Evolutionary conservation across 1,140 invertebrate genomes (phyloP), one percentile per base, ranked within the genome.

Genomic region (Heliconius congener): DNA sequence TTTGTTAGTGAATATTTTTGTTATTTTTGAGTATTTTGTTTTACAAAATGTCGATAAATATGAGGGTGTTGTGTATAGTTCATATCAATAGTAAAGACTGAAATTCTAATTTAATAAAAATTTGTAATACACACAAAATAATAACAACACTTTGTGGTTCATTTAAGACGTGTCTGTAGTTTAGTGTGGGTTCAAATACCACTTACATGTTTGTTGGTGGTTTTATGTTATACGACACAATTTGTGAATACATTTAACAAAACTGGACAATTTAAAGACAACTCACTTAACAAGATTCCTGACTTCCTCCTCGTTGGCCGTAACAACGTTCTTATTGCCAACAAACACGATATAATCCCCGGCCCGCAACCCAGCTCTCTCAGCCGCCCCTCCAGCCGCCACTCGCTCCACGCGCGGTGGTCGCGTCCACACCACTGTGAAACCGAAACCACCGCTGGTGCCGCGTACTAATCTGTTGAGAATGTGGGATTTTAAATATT

Each of bases 391-490:
- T 9, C 97, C 97, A 0, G 96, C 95, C 84, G 98, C 98, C 2
- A 99, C 97, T 77, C 98, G 94, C 87, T 98, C 98, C 30, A 99
- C 97, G 16, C 97, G 96, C n/a, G 96, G 98, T 23, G 98, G 98
- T 87, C 98, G 96, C 3, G 97, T 98, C 97, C 98, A 98, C 1
- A 98, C 97, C n/a, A 99, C 96, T 6, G 98, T 98, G 94, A 99
- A 99, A 2, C 97, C 97, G 88, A 97, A 98, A 8, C 97, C 96
- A 37, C 95, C 95, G 73, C 96, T 95, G 3, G 95, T 90, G 9
- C 95, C 95, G 46, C 96, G 91, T 9, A 95, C 93, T 72, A 97
- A 84, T 83, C 95, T 95, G 83, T 23, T 78, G 81, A 79, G 52
- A 66, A 30, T 27, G 9, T 13, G 16, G 11, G 0, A 27, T 66